Evolutionary conservation across 1,140 invertebrate genomes (phyloP).

Genomic region (Neodiprion lecontei): DNA sequence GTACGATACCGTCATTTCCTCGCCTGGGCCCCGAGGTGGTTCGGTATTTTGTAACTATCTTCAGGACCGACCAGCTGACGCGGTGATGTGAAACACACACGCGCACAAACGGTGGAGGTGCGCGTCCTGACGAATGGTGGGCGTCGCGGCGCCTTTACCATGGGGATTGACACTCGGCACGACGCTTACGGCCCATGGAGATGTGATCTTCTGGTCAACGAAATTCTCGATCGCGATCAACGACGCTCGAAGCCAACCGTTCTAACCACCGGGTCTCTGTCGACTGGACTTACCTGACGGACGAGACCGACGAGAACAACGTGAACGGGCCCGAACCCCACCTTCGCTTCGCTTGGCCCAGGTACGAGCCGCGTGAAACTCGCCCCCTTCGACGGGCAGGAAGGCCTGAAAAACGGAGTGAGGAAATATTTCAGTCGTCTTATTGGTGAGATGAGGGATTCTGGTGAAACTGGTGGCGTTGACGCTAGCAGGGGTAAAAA

Average conservation of each 20-base stretch:
- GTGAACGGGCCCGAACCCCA: constrained; percentile 4
- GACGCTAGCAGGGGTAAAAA: too few relatives aligned
- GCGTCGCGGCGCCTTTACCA: constrained; percentile 20
- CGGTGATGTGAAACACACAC: constrained; percentile 7
- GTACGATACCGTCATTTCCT: constrained; percentile 84
- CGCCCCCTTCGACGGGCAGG: neutral
- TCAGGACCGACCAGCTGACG: too few relatives aligned
- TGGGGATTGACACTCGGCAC: neutral
- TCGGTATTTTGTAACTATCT: too few relatives aligned
- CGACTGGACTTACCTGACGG: constrained; percentile 40
- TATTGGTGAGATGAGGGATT: too few relatives aligned
- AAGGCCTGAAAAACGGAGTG: too few relatives aligned
- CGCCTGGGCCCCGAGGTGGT: constrained; percentile 17
- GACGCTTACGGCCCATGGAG: neutral
- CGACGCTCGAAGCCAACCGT: constrained; percentile 47
- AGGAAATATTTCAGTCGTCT: too few relatives aligned
- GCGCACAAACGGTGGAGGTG: constrained; percentile 8
- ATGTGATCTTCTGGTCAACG: too few relatives aligned
- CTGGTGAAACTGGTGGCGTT: too few relatives aligned
- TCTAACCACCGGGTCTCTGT: constrained; percentile 52
- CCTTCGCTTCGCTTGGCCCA: neutral
- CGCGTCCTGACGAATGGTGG: constrained; percentile 18
- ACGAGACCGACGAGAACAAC: constrained; percentile 12
- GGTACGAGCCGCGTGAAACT: constrained; percentile 3
- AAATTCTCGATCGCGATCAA: neutral